These are phyloP conservation scores for Steromphala cineraria DNA, from an alignment of 2,888 invertebrate genomes.

Conservation along the genomic window DNA sequence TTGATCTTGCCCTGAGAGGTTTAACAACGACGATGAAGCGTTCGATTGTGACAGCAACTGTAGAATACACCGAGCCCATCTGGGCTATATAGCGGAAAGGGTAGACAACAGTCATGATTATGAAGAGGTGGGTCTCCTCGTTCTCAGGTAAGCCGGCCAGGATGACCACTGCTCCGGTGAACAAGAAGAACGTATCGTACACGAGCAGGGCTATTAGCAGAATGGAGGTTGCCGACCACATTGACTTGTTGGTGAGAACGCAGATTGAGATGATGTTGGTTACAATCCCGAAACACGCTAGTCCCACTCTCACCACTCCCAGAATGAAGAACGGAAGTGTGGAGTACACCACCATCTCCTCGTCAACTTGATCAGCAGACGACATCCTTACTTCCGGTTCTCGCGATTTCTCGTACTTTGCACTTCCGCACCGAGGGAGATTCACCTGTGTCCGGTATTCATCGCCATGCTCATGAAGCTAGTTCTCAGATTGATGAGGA, in stretches of 20 bases:
- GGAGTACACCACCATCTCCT: constrained; percentile 16
- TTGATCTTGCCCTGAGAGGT: constrained; percentile 36
- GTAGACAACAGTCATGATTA: constrained; percentile 29
- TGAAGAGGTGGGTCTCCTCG: constrained; percentile 10
- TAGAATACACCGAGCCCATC: constrained; percentile 43
- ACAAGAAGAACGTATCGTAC: constrained; percentile 41
- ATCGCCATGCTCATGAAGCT: neutral
- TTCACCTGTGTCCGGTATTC: too few relatives aligned
- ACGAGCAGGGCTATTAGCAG: constrained; percentile 40
- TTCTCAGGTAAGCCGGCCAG: neutral
- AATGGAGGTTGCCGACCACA: constrained; percentile 43
- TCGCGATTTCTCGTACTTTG: too few relatives aligned
- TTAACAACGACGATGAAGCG: constrained; percentile 38
- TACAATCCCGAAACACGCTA: constrained; percentile 38
- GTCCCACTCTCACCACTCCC: constrained; percentile 27
- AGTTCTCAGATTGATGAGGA: neutral
- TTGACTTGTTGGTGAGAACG: constrained; percentile 36
- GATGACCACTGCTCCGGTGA: constrained; percentile 31
- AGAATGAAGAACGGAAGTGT: constrained; percentile 21
- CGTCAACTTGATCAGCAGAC: neutral
- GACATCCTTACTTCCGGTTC: neutral
- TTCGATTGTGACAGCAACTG: constrained; percentile 40
- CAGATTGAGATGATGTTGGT: constrained; percentile 36
- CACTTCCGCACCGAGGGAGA: too few relatives aligned
- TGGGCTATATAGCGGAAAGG: constrained; percentile 42